These are phyloP conservation scores for Rhabdomys dilectus DNA, from an alignment of 2,113 vertebrate species.

Conservation along the genomic window DNA sequence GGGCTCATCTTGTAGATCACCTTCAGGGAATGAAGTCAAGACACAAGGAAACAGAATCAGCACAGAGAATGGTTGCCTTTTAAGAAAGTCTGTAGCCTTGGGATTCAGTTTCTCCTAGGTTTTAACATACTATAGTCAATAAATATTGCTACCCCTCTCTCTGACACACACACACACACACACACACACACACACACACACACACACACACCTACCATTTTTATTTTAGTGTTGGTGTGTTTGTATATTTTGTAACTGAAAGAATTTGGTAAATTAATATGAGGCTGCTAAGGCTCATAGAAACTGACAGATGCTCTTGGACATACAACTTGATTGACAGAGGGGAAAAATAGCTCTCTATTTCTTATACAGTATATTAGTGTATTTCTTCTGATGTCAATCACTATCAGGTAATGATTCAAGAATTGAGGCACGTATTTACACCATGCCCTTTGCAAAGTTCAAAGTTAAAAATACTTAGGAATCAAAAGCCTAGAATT, in stretches of 20 bases:
- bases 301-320: neutral
- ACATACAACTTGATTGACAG: neutral
- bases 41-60: neutral
- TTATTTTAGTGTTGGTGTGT: neutral
- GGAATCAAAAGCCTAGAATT: neutral
- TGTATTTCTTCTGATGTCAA: neutral
- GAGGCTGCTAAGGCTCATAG: neutral
- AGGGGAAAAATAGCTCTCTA: neutral
- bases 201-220: neutral
- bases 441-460: neutral
- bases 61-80: neutral
- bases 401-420: neutral
- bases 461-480: neutral
- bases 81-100: neutral
- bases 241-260: conserved; percentile 10
- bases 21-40: neutral
- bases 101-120: neutral
- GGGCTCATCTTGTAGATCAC: neutral
- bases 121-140: neutral
- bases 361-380: neutral
- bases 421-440: neutral
- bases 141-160: neutral
- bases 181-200: no score
- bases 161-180: no score
- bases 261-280: conserved; percentile 26